Evolutionary conservation across 2,888 invertebrate genomes (phyloP).

Genomic region (Orchesellides sinensis): DNA sequence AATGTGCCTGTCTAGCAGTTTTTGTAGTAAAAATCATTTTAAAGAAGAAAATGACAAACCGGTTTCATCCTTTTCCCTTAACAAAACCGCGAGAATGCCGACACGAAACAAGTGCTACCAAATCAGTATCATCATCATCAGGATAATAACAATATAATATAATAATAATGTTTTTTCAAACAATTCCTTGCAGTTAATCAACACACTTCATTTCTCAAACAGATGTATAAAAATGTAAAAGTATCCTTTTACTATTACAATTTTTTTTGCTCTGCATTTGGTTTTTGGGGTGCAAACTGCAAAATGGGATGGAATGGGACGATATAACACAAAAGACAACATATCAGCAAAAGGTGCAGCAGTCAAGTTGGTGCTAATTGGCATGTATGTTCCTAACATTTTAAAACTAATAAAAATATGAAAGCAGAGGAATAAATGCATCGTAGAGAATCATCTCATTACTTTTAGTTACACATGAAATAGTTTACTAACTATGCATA

Average conservation of each 20-base stretch:
- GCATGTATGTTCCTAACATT: slow-evolving; percentile 9
- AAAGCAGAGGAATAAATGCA: slow-evolving; percentile 5
- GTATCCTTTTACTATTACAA: not conserved
- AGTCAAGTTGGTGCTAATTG: slow-evolving; percentile 47
- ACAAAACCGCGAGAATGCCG: slow-evolving; percentile 31
- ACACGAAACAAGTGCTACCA: slow-evolving; percentile 34
- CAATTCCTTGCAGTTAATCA: slow-evolving; percentile 50
- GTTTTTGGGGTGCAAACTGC: slow-evolving; percentile 33
- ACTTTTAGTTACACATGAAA: too few species aligned
- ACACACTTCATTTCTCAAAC: slow-evolving; percentile 54
- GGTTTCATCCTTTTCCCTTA: slow-evolving; percentile 44
- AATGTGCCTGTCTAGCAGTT: not conserved
- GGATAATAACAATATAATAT: slow-evolving; percentile 49
- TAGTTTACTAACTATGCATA: too few species aligned
- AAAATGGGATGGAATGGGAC: slow-evolving; percentile 39
- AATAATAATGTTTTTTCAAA: slow-evolving; percentile 48
- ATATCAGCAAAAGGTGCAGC: not conserved
- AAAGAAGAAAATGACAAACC: slow-evolving; percentile 33
- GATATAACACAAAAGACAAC: too few species aligned
- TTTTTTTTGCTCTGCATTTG: not conserved
- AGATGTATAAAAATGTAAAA: slow-evolving; percentile 1
- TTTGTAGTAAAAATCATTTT: not conserved
- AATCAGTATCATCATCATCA: slow-evolving; percentile 35
- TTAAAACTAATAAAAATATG: not conserved
- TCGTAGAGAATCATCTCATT: not conserved